Conservation (phyloP, 2,797 vertebrate species). For the Hoplostethus atlanticus region DNA sequence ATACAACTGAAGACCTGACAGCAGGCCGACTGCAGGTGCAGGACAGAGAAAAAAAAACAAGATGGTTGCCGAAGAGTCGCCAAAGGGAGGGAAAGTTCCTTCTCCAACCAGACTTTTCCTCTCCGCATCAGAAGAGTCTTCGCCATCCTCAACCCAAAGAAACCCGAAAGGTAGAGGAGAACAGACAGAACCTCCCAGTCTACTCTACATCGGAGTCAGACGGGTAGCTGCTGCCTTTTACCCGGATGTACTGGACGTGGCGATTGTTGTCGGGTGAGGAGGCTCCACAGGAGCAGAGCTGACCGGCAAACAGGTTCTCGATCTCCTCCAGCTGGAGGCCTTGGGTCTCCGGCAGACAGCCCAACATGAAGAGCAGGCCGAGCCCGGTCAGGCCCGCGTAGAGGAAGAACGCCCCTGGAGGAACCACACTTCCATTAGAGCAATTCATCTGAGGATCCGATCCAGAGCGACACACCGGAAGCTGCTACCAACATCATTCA, state of each 20-base stretch:
- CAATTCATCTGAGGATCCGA: neutral
- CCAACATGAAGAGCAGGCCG: constrained; percentile 90
- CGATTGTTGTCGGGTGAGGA: constrained; percentile 54
- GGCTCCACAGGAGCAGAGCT: constrained; percentile 91
- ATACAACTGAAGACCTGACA: neutral
- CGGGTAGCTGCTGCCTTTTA: constrained; percentile 92
- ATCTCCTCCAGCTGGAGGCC: constrained; percentile 96
- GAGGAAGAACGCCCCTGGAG: constrained; percentile 94
- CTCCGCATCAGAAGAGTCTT: neutral
- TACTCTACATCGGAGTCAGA: constrained; percentile 95
- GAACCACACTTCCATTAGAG: neutral
- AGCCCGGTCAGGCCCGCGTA: constrained; percentile 90
- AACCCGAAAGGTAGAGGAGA: constrained; percentile 12
- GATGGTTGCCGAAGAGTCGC: neutral
- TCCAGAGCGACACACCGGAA: too few relatives aligned
- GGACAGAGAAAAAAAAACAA: neutral
- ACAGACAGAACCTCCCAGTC: constrained; percentile 4
- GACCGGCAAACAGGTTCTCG: constrained; percentile 90
- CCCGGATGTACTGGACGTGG: constrained; percentile 92
- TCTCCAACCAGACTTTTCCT: constrained; percentile 19
- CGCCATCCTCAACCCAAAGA: constrained; percentile 58
- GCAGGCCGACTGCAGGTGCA: constrained; percentile 5
- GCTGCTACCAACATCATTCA: too few relatives aligned
- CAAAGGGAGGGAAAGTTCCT: neutral
- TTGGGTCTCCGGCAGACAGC: constrained; percentile 96